Evolutionary conservation across 2,113 vertebrate species (phyloP), one percentile per base, ranked within the genome.

Genomic region (Halichoerus grypus): DNA sequence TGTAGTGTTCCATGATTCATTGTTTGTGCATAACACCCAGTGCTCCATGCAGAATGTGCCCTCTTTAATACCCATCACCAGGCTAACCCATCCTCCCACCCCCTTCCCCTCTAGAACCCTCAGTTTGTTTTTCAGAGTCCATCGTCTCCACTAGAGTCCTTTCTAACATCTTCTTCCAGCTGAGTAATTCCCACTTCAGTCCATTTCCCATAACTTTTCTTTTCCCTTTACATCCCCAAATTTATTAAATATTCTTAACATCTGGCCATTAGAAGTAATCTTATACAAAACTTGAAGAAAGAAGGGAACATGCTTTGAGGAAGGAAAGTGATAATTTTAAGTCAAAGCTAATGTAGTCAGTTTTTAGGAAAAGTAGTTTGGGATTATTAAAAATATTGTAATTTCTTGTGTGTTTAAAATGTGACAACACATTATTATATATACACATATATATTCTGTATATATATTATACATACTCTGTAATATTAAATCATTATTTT

Each of bases 341-440:
- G 7, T 82, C 51, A 76, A 76, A 91, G 12, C 22, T 18, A 31
- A 77, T 49, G 53, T 31, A 57, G 55, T 36, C 4, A 63, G 59
- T 74, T 82, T 91, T 67, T 67, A 69, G 49, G 26, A 57, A 72
- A 81, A 71, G 14, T 67, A 67, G 24, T 72, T 33, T 65, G 36
- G n/a, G 13, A 63, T 74, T 61, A 61, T n/a, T 84, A 59, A 61
- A 90, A 76, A 76, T 82, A 91, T 28, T 65, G 0, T 77, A 77
- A 82, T 77, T 67, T 16, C 51, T 53, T 82, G 36, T 84, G 71
- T 49, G 83, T 88, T 94, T 83, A 69, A 94, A 71, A 88, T 83
- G 21, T 33, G 88, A 79, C 51, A 36, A 59, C 1, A 36, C 3
- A 89, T 49, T 79, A 91, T 87, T 65, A 53, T 33, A 15, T 69